Base-by-base conservation (phyloP, 2,888 invertebrate genomes). In the Entomobrya proxima region DNA sequence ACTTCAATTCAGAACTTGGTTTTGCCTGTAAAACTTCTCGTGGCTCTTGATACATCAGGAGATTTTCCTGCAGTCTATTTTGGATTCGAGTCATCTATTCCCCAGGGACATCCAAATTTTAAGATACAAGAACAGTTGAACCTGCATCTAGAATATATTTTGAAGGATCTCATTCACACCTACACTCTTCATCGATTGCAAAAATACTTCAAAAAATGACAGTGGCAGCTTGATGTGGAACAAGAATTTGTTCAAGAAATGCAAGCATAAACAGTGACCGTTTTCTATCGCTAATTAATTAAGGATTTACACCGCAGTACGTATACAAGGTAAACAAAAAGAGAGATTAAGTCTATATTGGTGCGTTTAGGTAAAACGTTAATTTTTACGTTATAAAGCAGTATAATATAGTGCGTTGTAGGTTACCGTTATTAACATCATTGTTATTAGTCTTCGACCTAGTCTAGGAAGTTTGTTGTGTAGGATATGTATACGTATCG, bases 51-150 rank as follows among this genome's bases (percentile, higher is more conserved):
- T 3, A 61, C 72, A 0, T 21, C 2, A 18, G 69, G 18, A 21
- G 50, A 52, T 9, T 18, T 50, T 3, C 85, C 85, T 18, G 78
- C 52, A 21, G 37, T 78, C 0, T 78, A 72, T 11, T 52, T 85
- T 50, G 85, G 85, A 11, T 85, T 78, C 18, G 72, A 78, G 37
- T 15, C 40, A 4, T 2, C 7, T 55, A 52, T 32, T 6, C 21
- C 47, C 6, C 9, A 37, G 24, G 40, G 40, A 0, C 30, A 83
- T 27, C 67, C 64, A 2, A 27, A 52, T 64, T 75, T 27, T 40
- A 27, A 40, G 30, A 24, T 15, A 1, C 67, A 69, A 7, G 82
- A 67, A 35, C 9, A n/a, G 1, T 58, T 55, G n/a, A 27, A 50
- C 24, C 2, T 1, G 2, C 24, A 11, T 3, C 30, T 81, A 1